These are phyloP conservation scores for Triops longicaudatus DNA, from an alignment of 1,140 invertebrate species.

Conservation along the genomic window DNA sequence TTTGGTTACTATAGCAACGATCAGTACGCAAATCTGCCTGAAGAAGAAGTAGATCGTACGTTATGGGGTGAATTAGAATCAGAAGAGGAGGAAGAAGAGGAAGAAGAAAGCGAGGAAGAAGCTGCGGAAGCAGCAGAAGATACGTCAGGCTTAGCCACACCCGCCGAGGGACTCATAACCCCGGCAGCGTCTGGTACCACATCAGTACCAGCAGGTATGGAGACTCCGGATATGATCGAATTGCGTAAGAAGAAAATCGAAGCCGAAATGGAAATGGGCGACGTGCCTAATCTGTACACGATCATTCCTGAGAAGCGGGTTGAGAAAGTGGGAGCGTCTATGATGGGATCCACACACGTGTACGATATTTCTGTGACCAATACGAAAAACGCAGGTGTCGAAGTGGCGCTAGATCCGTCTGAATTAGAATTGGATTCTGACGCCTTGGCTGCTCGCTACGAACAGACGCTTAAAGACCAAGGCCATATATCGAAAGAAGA, in stretches of 20 bases:
- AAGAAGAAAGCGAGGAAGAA: slow-evolving; percentile 58
- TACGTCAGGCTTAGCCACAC: slow-evolving; percentile 62
- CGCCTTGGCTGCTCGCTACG: slow-evolving; percentile 92
- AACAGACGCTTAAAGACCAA: slow-evolving; percentile 88
- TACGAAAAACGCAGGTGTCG: slow-evolving; percentile 24
- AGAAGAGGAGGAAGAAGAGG: slow-evolving; percentile 69
- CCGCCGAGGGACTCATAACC: slow-evolving; percentile 82
- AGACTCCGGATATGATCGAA: slow-evolving; percentile 98
- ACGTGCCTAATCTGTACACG: slow-evolving; percentile 84
- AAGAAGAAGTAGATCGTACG: slow-evolving; percentile 83
- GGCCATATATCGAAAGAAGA: slow-evolving; percentile 86
- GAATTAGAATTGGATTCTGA: slow-evolving; percentile 89
- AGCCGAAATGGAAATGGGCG: slow-evolving; percentile 90
- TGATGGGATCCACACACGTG: slow-evolving; percentile 94
- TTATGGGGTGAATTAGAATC: slow-evolving; percentile 97
- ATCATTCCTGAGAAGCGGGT: slow-evolving; percentile 90
- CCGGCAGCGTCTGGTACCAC: slow-evolving; percentile 78
- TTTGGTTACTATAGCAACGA: slow-evolving; percentile 56
- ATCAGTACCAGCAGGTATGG: slow-evolving; percentile 87
- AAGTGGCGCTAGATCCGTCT: slow-evolving; percentile 87
- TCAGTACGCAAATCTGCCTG: slow-evolving; percentile 42
- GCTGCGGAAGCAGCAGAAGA: slow-evolving; percentile 50
- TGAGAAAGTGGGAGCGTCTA: slow-evolving; percentile 76
- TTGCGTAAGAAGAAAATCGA: slow-evolving; percentile 94
- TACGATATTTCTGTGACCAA: slow-evolving; percentile 69